Percentiles rank a stretch among this genome's conserved stretches.
These are phyloP conservation scores for Pleuronectes platessa DNA, from an alignment of 2,113 vertebrate species.

Conservation along the genomic window DNA sequence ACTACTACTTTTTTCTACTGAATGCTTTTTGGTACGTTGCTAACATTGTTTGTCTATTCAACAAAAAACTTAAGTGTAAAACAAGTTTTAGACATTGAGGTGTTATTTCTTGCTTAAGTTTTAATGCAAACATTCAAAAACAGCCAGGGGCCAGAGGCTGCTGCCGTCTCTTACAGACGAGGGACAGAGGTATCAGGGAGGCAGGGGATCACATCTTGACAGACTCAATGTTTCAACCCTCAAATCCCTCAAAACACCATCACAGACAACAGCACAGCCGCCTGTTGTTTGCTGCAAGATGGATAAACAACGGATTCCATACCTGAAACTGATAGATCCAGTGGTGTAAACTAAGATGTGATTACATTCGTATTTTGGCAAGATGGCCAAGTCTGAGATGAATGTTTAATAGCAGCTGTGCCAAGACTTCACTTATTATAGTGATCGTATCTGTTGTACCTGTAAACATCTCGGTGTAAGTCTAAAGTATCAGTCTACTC, in stretches of 20 bases:
- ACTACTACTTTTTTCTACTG: no score
- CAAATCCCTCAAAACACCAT: conserved; percentile 48
- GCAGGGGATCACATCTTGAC: conserved; percentile 46
- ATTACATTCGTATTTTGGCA: not conserved
- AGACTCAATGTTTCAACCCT: conserved; percentile 48
- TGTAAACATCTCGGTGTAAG: conserved; percentile 8
- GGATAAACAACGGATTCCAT: conserved; percentile 29
- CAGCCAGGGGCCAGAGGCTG: not conserved
- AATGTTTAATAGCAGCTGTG: not conserved
- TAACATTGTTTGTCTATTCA: no score
- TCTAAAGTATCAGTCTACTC: conserved; percentile 33
- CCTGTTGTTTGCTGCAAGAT: conserved; percentile 47
- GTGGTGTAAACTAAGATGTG: not conserved
- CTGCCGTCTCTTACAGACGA: conserved; percentile 23
- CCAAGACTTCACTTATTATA: conserved; percentile 1
- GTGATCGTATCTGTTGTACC: not conserved
- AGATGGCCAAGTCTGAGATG: not conserved
- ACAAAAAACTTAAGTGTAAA: not conserved
- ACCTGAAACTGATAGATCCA: conserved; percentile 11
- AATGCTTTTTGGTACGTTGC: no score
- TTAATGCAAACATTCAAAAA: not conserved
- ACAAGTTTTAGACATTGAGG: not conserved
- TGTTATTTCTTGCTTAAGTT: no score
- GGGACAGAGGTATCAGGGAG: conserved; percentile 30
- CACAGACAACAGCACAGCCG: conserved; percentile 33